A percentile compares a stretch with the other conserved stretches of the same genome.
phyloP scores from a whole-genome alignment of 2,113 vertebrate species.

The Polypterus bichir region DNA sequence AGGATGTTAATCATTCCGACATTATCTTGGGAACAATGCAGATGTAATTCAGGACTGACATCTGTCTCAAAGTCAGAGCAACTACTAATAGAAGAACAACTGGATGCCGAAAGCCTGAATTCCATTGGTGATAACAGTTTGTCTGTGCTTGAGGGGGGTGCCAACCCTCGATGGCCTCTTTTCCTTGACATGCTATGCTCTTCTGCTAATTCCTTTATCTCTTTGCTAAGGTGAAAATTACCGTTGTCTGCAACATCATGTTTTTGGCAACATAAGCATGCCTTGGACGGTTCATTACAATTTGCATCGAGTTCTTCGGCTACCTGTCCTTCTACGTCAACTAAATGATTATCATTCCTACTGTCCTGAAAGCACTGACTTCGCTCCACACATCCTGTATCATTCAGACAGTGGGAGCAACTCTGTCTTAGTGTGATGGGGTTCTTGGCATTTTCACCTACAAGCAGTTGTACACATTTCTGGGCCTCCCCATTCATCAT shows the following conservation, averaged over 20 bases:
- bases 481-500: too few species aligned
- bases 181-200: slow-evolving; percentile 27
- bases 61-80: slow-evolving; percentile 85
- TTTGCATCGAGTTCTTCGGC: slow-evolving; percentile 64
- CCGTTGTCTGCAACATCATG: slow-evolving; percentile 53
- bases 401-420: too few species aligned
- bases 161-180: slow-evolving; percentile 33
- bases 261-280: slow-evolving; percentile 70
- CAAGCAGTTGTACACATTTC: too few species aligned
- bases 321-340: slow-evolving; percentile 2
- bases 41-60: slow-evolving; percentile 61
- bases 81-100: slow-evolving; percentile 82
- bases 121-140: slow-evolving; percentile 52
- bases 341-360: background rate
- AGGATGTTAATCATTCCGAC: slow-evolving; percentile 25
- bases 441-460: too few species aligned
- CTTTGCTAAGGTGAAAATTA: slow-evolving; percentile 47
- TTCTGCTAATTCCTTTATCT: slow-evolving; percentile 36
- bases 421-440: too few species aligned
- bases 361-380: too few species aligned
- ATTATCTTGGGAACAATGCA: slow-evolving; percentile 30
- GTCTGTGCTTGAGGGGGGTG: slow-evolving; percentile 64
- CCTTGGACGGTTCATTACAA: slow-evolving; percentile 75
- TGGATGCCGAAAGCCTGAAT: slow-evolving; percentile 51
- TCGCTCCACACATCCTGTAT: too few species aligned